These are phyloP conservation scores for Dendronephthya gigantea DNA, from an alignment of 64 coral and sea anemone species.

Conservation along the genomic window DNA sequence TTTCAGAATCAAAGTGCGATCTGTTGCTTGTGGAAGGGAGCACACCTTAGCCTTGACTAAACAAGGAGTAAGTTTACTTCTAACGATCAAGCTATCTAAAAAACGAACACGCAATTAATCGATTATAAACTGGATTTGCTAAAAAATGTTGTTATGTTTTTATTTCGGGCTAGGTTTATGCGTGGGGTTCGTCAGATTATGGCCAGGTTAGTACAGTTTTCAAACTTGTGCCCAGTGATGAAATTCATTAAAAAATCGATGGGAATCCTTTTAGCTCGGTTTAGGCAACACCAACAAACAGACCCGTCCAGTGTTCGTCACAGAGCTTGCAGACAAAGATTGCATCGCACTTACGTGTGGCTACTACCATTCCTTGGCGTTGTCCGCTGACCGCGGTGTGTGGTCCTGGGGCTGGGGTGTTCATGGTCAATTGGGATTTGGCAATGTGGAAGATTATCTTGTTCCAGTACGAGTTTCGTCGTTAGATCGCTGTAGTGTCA, in stretches of 20 bases:
- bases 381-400: constrained; percentile 69
- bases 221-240: not conserved
- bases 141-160: no score
- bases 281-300: constrained; percentile 77
- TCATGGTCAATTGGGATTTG: constrained; percentile 86
- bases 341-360: constrained; percentile 78
- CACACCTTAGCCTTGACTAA: constrained; percentile 75
- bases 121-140: not conserved
- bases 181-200: constrained; percentile 93
- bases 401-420: constrained; percentile 98
- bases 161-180: constrained; percentile 57
- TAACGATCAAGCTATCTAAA: no score
- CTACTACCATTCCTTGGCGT: constrained; percentile 84
- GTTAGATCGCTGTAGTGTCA: constrained; percentile 49
- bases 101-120: not conserved
- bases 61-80: constrained; percentile 60
- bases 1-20: constrained; percentile 95
- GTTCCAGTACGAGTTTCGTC: constrained; percentile 59
- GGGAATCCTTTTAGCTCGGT: constrained; percentile 61
- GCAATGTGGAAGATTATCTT: constrained; percentile 65
- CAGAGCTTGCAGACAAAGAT: constrained; percentile 79
- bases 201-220: constrained; percentile 70
- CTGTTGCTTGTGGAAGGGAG: constrained; percentile 90
- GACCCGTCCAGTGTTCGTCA: constrained; percentile 73
- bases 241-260: no score